A percentile compares a stretch with the other conserved stretches of the same genome.
phyloP scores from a whole-genome alignment of 2,888 invertebrate species.

The Stenolophus ochropezus region DNA sequence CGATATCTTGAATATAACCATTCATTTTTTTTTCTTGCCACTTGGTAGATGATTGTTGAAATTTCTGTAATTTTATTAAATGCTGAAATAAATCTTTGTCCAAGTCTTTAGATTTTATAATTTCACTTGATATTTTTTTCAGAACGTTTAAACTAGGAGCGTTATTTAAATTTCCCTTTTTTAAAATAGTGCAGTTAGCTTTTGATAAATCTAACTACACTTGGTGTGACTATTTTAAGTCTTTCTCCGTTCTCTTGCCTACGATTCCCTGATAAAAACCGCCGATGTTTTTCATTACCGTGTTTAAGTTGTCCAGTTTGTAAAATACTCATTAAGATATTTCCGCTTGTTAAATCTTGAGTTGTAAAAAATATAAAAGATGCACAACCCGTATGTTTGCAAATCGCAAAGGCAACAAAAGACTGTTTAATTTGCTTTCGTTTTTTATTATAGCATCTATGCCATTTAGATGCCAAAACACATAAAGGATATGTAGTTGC shows the following conservation, averaged over 20 bases:
- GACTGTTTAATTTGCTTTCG: neutral
- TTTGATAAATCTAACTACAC: neutral
- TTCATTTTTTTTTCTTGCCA: conserved; percentile 4
- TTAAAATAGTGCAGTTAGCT: neutral
- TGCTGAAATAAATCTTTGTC: neutral
- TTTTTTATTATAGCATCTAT: neutral
- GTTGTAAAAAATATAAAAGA: neutral
- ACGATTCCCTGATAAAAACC: neutral
- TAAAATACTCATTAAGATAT: neutral
- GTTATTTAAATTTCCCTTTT: conserved; percentile 19
- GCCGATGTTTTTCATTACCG: neutral
- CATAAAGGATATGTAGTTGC: neutral
- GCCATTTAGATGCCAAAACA: neutral
- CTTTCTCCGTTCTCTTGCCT: neutral
- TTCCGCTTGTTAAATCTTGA: neutral
- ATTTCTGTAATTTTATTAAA: neutral
- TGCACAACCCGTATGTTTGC: conserved; percentile 23
- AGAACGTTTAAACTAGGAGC: conserved; percentile 1
- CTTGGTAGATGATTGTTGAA: neutral
- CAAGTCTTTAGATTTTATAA: neutral
- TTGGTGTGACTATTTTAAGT: neutral
- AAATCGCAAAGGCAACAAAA: neutral
- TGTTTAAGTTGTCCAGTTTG: neutral
- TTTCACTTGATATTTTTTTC: conserved; percentile 20
- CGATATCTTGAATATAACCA: conserved; percentile 11